Percentiles rank a stretch among this genome's conserved stretches.
These are phyloP conservation scores for Syngnathus rostellatus DNA, from an alignment of 2,797 vertebrate genomes.

Conservation along the genomic window DNA sequence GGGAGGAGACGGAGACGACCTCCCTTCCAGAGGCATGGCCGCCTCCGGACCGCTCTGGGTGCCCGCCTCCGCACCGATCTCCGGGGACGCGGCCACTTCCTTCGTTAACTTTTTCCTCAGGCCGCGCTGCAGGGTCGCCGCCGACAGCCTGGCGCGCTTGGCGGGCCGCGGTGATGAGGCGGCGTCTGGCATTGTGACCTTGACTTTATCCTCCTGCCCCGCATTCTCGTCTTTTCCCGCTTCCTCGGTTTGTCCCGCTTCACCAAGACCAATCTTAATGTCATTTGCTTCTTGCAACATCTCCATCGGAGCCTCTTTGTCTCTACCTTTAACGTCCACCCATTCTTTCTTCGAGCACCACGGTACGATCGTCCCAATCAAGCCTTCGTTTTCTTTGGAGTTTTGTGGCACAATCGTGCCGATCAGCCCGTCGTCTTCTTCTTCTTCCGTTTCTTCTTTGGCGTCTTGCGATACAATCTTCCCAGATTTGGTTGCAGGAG, in stretches of 20 bases:
- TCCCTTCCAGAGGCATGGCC: conserved; percentile 33
- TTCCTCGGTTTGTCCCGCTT: conserved; percentile 10
- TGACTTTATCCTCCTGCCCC: conserved; percentile 40
- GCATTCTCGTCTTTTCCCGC: conserved; percentile 1
- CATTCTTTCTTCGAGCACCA: conserved; percentile 36
- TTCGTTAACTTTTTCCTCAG: conserved; percentile 37
- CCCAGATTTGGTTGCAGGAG: conserved; percentile 44
- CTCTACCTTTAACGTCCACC: conserved; percentile 32
- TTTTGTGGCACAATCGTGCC: not conserved
- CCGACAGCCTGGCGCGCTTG: conserved; percentile 14
- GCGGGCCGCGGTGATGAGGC: conserved; percentile 20
- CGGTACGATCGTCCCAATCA: conserved; percentile 16
- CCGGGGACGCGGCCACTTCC: conserved; percentile 40
- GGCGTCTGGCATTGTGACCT: conserved; percentile 34
- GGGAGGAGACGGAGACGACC: conserved; percentile 2
- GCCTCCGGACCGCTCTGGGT: conserved; percentile 46
- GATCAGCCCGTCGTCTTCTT: conserved; percentile 20
- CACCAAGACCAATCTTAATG: conserved; percentile 17
- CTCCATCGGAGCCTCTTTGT: conserved; percentile 15
- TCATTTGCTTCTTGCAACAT: conserved; percentile 1
- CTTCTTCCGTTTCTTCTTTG: conserved; percentile 32
- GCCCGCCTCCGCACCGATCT: conserved; percentile 41
- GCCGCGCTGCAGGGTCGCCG: conserved; percentile 37
- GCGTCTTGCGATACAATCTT: conserved; percentile 15
- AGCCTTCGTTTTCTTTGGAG: conserved; percentile 8